A percentile compares a stretch with the other conserved stretches of the same genome.
Evolutionary conservation across 2,888 invertebrate genomes (phyloP).

Genomic region (Napeogenes sylphis): DNA sequence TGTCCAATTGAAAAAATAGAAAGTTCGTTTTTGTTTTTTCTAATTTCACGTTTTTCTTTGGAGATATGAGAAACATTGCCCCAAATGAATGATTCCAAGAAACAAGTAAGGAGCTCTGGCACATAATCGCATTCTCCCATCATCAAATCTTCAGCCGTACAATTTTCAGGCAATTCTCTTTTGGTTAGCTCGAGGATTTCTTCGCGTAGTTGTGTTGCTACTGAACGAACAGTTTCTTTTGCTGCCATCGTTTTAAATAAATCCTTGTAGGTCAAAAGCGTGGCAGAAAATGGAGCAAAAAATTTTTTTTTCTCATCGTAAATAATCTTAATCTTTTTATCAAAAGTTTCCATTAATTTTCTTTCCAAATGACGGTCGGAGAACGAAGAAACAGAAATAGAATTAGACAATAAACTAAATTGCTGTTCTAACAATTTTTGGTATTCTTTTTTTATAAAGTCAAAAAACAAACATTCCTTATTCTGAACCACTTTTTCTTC

Average conservation of each 20-base stretch:
- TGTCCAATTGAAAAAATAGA: constrained; percentile 16
- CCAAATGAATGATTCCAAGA: constrained; percentile 20
- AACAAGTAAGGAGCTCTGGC: constrained; percentile 19
- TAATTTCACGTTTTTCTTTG: constrained; percentile 17
- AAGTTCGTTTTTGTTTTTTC: constrained; percentile 15
- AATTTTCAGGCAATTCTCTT: constrained; percentile 18
- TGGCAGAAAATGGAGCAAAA: constrained; percentile 37
- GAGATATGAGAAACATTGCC: constrained; percentile 21
- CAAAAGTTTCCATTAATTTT: constrained; percentile 37
- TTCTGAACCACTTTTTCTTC: constrained; percentile 34
- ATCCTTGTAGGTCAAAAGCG: constrained; percentile 33
- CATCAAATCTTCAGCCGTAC: constrained; percentile 15
- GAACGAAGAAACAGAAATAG: constrained; percentile 33
- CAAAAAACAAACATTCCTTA: constrained; percentile 38
- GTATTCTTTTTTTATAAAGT: constrained; percentile 36
- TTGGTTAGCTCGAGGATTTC: constrained; percentile 29
- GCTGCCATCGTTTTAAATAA: constrained; percentile 36
- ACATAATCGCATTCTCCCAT: constrained; percentile 24
- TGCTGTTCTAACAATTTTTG: constrained; percentile 32
- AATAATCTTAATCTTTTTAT: constrained; percentile 36
- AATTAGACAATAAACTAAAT: constrained; percentile 32
- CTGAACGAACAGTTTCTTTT: constrained; percentile 35
- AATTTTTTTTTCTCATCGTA: constrained; percentile 30
- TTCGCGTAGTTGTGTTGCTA: constrained; percentile 35
- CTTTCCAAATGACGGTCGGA: constrained; percentile 29